Base-by-base conservation (phyloP, 2,113 vertebrate genomes). In the Colinus virginianus region DNA sequence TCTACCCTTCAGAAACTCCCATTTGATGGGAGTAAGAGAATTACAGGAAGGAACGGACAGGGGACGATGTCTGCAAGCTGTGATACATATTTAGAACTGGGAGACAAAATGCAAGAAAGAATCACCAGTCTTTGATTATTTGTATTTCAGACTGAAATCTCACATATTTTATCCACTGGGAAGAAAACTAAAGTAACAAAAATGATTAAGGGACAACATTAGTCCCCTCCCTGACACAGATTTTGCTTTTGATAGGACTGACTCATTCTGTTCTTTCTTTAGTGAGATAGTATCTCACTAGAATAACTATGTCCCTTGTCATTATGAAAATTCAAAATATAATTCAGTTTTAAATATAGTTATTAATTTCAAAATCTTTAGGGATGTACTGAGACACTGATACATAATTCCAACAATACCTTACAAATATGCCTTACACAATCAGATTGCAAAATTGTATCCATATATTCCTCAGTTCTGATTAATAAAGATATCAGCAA, bases 261-360 rank as follows among this genome's bases (percentile, higher is more conserved):
- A 85, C 82, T 88, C 85, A 83, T 28, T 90, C 71, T 78, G 15
- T 63, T 90, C n/a, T 49, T 94, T 48, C 78, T 89, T 89, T 72
- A 66, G 55, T 6, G 2, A 69, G 59, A 42, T 40, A 45, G 23
- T 28, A 14, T 83, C 49, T 91, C 30, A 56, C 28, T 56, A 56
- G 53, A 56, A 32, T 56, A 56, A 56, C 53, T 18, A n/a, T 0
- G 0, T 90, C 71, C 78, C 49, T 85, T 85, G 75, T n/a, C 63
- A 88, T 58, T 77, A 71, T 82, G 62, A 70, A 77, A 13, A 77
- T 93, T 91, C 71, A 58, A 34, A 84, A 38, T 77, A 69, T 53
- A 90, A 92, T 87, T 87, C 62, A 69, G 59, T 70, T 90, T 72
- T 77, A 94, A 87, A 89, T 87, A 84, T 45, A 91, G 30, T 64